Evolutionary conservation across 2,113 vertebrate species (phyloP).

Genomic region (Corythoichthys intestinalis): DNA sequence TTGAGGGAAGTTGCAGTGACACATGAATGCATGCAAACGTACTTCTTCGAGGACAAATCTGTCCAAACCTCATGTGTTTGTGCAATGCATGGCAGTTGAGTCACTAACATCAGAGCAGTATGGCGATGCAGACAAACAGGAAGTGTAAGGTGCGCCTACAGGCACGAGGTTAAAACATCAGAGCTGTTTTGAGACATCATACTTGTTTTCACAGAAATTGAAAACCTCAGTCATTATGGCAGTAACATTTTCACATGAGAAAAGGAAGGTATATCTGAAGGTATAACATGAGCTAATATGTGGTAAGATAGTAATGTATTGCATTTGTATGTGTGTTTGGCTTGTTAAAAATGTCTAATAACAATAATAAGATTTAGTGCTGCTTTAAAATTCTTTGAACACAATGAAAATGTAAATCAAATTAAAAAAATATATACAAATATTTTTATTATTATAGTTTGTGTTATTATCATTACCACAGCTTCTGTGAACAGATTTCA

Average conservation of each 20-base stretch:
- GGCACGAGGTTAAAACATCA: neutral
- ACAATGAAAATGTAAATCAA: too few relatives aligned
- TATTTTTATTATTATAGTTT: too few relatives aligned
- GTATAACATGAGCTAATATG: too few relatives aligned
- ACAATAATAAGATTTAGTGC: too few relatives aligned
- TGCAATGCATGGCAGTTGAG: neutral
- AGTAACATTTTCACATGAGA: neutral
- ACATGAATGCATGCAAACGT: neutral
- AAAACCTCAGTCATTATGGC: neutral
- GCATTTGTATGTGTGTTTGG: neutral
- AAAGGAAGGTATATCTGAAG: too few relatives aligned
- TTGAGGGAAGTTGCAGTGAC: neutral
- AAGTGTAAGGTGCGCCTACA: neutral
- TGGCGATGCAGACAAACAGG: neutral
- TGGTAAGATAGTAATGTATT: neutral
- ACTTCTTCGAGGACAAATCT: neutral
- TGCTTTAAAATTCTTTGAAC: too few relatives aligned
- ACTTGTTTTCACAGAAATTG: neutral
- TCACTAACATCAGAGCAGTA: neutral
- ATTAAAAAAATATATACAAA: too few relatives aligned
- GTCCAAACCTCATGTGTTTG: neutral
- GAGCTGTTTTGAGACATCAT: neutral
- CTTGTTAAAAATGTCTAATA: too few relatives aligned
- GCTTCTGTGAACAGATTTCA: too few relatives aligned
- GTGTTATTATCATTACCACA: too few relatives aligned